These are phyloP conservation scores for Triplophysa rosa DNA, from an alignment of 2,113 vertebrate species.

Conservation along the genomic window DNA sequence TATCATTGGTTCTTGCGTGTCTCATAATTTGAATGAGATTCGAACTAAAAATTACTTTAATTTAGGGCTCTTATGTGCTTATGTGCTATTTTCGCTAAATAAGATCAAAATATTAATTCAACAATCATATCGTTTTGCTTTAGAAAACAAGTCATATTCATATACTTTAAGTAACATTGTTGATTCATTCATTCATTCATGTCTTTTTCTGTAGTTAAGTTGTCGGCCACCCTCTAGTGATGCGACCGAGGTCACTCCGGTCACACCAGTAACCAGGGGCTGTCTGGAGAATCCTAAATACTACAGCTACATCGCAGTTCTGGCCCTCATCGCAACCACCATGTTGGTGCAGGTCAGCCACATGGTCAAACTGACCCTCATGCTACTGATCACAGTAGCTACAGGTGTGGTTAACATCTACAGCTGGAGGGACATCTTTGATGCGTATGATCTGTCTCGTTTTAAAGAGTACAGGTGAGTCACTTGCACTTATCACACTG, in stretches of 20 bases:
- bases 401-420: constrained; percentile 84
- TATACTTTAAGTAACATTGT: background rate
- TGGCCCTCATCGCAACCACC: constrained; percentile 89
- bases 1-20: no score
- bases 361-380: constrained; percentile 96
- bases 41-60: no score
- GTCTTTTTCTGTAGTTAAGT: constrained; percentile 77
- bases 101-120: no score
- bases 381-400: constrained; percentile 83
- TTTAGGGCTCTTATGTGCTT: no score
- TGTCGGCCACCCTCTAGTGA: constrained; percentile 70
- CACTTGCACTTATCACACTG: background rate
- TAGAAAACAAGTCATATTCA: no score
- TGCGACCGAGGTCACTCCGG: constrained; percentile 22
- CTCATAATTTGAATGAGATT: no score
- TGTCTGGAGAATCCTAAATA: constrained; percentile 89
- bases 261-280: constrained; percentile 49
- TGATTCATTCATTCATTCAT: background rate
- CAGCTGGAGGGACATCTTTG: constrained; percentile 87
- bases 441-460: constrained; percentile 81
- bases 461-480: constrained; percentile 79
- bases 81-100: no score
- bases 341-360: constrained; percentile 99
- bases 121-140: no score
- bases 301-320: constrained; percentile 85